phyloP scores from a whole-genome alignment of 2,797 vertebrate species.

The Vireo griseus region DNA sequence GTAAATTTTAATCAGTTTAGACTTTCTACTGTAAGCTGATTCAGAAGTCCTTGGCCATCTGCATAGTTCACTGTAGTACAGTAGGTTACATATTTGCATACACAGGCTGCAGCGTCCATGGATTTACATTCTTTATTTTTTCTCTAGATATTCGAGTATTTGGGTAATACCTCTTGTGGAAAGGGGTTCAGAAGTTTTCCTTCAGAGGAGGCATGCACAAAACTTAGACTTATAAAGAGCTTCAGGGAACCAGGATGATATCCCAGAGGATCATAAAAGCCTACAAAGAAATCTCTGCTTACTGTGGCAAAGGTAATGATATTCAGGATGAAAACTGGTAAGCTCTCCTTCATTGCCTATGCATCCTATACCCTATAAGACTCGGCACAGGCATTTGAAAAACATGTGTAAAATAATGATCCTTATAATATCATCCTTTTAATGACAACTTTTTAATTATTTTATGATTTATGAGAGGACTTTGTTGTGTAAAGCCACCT shows the following conservation, averaged over 20 bases:
- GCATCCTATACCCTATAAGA: neutral
- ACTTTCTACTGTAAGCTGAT: neutral
- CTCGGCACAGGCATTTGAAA: neutral
- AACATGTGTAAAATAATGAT: neutral
- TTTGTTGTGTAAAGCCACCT: neutral
- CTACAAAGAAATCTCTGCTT: neutral
- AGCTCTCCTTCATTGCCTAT: neutral
- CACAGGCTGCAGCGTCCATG: neutral
- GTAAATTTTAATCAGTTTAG: conserved; percentile 20
- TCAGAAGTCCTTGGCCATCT: neutral
- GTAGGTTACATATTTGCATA: neutral
- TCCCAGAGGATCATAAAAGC: neutral
- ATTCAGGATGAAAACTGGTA: neutral
- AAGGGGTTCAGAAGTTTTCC: neutral
- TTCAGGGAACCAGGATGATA: neutral
- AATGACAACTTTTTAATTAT: neutral
- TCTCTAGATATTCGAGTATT: neutral
- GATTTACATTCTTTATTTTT: neutral
- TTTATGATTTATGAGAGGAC: neutral
- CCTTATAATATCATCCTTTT: neutral
- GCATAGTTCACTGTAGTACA: neutral
- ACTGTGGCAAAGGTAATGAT: neutral
- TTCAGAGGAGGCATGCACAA: neutral
- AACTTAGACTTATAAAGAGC: neutral
- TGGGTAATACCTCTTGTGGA: neutral